Base-by-base conservation (phyloP, 2,888 invertebrate species). In the Tinea pellionella region DNA sequence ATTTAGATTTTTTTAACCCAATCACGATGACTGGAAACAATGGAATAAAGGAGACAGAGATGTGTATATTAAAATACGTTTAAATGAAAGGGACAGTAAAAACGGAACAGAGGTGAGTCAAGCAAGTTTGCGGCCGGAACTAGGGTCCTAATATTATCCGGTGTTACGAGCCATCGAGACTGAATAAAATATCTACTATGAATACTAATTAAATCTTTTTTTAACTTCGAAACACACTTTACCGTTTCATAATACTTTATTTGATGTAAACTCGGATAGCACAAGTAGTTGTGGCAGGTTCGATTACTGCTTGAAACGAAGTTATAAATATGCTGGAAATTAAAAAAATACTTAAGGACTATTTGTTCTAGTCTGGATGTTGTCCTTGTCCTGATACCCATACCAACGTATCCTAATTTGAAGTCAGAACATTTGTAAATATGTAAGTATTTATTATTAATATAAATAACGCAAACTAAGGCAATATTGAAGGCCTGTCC, bases 101-200 rank as follows among this genome's bases (percentile, higher is more conserved):
- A 57, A 32, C 57, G 57, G 57, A 57, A 57, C 32, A 12, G 24
- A 9, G 57, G 30, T 57, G 57, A 57, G 30, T 57, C 32, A 57
- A 57, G 32, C 32, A 57, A 57, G 32, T 29, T 13, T 13, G 32
- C 32, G 32, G 32, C 57, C 53, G 57, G 57, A 57, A 57, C 57
- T 57, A 57, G 32, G 57, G 57, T 57, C 57, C 57, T 30, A 57
- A 57, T 55, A 55, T 55, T 32, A 57, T 57, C 57, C 57, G 57
- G 57, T 32, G 32, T 24, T 19, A 55, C 47, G 47, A 47, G 47
- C 47, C 47, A 47, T 16, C 47, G 15, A 47, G 47, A 47, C 53
- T 24, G 53, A 53, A 53, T 53, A 2, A 24, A 53, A 53, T 47
- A 15, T 24, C 53, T 24, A 9, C 24, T n/a, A 47, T 53, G 53